Evolutionary conservation across 2,888 invertebrate species (phyloP).

Genomic region (Neoitamus cyanurus): DNA sequence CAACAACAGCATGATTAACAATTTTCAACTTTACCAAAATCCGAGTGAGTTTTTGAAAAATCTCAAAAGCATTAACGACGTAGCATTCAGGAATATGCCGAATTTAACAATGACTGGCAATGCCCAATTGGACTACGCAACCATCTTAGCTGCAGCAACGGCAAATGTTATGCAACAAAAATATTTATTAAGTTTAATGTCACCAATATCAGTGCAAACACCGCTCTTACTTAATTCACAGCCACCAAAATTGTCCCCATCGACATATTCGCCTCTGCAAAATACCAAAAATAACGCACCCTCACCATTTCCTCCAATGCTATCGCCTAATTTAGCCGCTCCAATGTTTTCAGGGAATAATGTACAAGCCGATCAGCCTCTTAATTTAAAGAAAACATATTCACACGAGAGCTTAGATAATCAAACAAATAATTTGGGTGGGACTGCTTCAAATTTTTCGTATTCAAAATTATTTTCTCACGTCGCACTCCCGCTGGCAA

Average conservation of each 20-base stretch:
- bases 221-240: conserved; percentile 17
- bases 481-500: background rate
- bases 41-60: conserved; percentile 38
- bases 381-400: conserved; percentile 17
- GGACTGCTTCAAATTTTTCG: background rate
- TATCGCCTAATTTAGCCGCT: background rate
- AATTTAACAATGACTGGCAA: conserved; percentile 48
- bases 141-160: conserved; percentile 48
- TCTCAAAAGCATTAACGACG: background rate
- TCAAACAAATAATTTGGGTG: background rate
- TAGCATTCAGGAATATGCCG: conserved; percentile 47
- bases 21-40: background rate
- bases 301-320: background rate
- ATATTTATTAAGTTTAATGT: conserved; percentile 49
- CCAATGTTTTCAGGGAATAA: background rate
- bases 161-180: conserved; percentile 50
- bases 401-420: background rate
- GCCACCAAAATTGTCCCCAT: conserved; percentile 17
- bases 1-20: background rate
- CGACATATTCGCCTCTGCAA: background rate
- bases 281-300: background rate
- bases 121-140: conserved; percentile 45
- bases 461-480: background rate
- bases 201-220: conserved; percentile 44
- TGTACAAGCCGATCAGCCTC: background rate